Base-by-base conservation (phyloP, 2,888 invertebrate genomes). In the Acutogordius australiensis region DNA sequence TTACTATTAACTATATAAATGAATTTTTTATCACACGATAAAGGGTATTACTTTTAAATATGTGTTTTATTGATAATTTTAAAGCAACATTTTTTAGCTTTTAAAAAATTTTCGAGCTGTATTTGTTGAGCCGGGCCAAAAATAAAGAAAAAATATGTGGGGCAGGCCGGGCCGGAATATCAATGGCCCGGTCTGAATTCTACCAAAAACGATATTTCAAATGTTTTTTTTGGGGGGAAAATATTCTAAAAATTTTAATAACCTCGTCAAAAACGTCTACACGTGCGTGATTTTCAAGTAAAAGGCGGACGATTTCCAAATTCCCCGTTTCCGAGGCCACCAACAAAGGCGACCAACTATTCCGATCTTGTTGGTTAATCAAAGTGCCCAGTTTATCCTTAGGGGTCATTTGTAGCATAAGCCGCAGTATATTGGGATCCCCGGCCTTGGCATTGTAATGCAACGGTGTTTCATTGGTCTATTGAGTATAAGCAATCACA, bases 251-350 rank as follows among this genome's bases (percentile, higher is more conserved):
- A 59, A 58, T 21, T 21, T 60, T 8, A 30, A 85, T 85, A 72
- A 94, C 91, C 64, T 80, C 81, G 70, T 97, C 97, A 71, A 99
- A 99, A 0, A 97, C 94, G 70, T 97, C 97, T 23, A 97, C 94
- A 68, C 97, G 79, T 4, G 94, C 94, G 70, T 94, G 88, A 72
- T 91, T 87, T 45, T 81, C 78, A 62, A 91, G 75, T 61, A 94
- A 76, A 63, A 83, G 71, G 61, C 71, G 71, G 45, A 91, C 87
- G 65, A 94, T 79, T 68, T 86, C 84, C 75, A 84, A 81, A 70
- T 97, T 94, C 2, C 91, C 97, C 69, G 84, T 78, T 68, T 91
- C 81, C 67, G 91, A 84, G 26, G 97, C 94, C 66, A 94, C 88
- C 60, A 94, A 75, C 64, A 97, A 75, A 18, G 97, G 94, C 0